These are phyloP conservation scores for Patella depressa DNA, from an alignment of 2,888 invertebrate species.

Conservation along the genomic window DNA sequence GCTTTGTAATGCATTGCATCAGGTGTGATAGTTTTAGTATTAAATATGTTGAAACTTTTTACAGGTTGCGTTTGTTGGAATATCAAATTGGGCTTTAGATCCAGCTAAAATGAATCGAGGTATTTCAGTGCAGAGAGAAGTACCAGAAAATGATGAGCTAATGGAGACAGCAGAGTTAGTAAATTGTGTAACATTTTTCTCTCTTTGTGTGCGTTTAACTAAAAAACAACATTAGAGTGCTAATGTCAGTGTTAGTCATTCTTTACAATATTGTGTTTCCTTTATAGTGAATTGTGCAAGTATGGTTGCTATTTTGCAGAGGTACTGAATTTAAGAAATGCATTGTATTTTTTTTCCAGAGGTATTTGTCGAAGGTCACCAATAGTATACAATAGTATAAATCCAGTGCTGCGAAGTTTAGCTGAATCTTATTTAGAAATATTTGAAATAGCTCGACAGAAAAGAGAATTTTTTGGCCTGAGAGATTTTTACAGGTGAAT, in stretches of 20 bases:
- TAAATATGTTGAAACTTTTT: background rate
- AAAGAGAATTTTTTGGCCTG: slow-evolving; percentile 66
- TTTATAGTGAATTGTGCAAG: too few species aligned
- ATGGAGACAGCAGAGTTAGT: slow-evolving; percentile 49
- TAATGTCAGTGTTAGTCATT: too few species aligned
- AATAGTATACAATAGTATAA: slow-evolving; percentile 35
- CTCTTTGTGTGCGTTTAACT: too few species aligned
- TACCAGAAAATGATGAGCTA: slow-evolving; percentile 45
- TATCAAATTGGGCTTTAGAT: slow-evolving; percentile 70
- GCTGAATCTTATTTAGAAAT: slow-evolving; percentile 57
- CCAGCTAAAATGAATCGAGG: slow-evolving; percentile 70
- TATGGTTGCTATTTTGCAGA: too few species aligned
- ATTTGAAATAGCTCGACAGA: slow-evolving; percentile 47
- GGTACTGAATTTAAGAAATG: too few species aligned
- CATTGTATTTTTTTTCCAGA: slow-evolving; percentile 32
- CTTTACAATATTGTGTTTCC: too few species aligned
- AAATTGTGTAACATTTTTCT: background rate
- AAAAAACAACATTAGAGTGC: too few species aligned
- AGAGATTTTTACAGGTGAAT: slow-evolving; percentile 65
- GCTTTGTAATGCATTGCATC: too few species aligned
- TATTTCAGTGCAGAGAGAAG: slow-evolving; percentile 62
- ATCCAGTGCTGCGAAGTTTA: slow-evolving; percentile 49
- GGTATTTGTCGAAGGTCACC: slow-evolving; percentile 53
- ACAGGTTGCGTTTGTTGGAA: slow-evolving; percentile 67
- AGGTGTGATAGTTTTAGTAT: too few species aligned